These are phyloP conservation scores for Melipona beecheii DNA, from an alignment of 2,888 invertebrate genomes.

Conservation along the genomic window DNA sequence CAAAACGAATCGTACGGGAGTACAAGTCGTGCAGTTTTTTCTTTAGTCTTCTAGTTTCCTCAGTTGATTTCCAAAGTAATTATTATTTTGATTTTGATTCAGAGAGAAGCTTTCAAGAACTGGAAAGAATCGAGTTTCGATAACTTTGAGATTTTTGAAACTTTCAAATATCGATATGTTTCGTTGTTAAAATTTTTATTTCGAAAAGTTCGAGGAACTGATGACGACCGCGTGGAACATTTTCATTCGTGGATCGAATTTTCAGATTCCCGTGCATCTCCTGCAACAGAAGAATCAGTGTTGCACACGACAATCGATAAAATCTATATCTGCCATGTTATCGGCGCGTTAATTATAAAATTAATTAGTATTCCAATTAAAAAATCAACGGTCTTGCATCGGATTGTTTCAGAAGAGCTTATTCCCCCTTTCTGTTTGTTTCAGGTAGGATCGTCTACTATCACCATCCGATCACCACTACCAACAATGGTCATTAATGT, in stretches of 20 bases:
- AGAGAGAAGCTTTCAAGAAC: too few relatives aligned
- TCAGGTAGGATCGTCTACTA: conserved; percentile 36
- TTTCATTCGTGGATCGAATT: not conserved
- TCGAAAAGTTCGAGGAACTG: not conserved
- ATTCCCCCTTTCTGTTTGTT: conserved; percentile 49
- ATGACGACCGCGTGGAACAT: not conserved
- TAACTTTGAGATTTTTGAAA: not conserved
- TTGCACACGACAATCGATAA: not conserved
- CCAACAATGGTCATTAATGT: not conserved
- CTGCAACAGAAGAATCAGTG: not conserved
- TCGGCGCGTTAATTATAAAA: not conserved
- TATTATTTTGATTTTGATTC: too few relatives aligned
- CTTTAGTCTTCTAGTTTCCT: too few relatives aligned
- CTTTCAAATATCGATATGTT: not conserved
- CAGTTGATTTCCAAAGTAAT: too few relatives aligned
- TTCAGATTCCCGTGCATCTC: not conserved
- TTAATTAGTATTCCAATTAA: not conserved
- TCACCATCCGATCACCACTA: too few relatives aligned
- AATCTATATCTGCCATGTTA: not conserved
- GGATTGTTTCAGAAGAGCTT: not conserved
- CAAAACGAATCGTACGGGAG: too few relatives aligned
- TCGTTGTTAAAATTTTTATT: not conserved
- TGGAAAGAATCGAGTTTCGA: too few relatives aligned
- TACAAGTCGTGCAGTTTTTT: too few relatives aligned
- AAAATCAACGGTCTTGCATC: not conserved